phyloP scores from a whole-genome alignment of 2,113 vertebrate species.

The Acrocephalus arundinaceus region DNA sequence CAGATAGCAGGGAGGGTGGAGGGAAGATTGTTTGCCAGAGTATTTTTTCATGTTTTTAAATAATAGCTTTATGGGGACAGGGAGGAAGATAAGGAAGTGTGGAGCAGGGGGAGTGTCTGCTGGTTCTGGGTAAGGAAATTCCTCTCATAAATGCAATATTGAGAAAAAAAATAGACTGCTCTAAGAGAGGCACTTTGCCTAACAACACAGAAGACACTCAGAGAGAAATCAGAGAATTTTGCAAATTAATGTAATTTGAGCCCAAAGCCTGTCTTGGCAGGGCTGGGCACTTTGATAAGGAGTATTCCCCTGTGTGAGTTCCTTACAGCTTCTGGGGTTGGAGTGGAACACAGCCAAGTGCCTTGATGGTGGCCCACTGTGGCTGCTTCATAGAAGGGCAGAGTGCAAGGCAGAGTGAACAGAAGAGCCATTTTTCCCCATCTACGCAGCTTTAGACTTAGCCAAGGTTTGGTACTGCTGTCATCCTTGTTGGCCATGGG shows the following conservation, averaged over 20 bases:
- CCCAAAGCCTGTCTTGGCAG: neutral
- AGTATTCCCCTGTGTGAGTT: neutral
- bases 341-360: neutral
- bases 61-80: slow-evolving; percentile 29
- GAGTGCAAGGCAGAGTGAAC: neutral
- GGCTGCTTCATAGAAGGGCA: neutral
- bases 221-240: neutral
- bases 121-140: slow-evolving; percentile 18
- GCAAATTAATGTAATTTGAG: neutral
- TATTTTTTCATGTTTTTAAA: slow-evolving; percentile 41
- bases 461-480: neutral
- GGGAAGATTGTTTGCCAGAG: neutral
- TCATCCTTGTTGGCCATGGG: neutral
- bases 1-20: slow-evolving; percentile 51
- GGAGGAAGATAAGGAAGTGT: neutral
- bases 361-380: neutral
- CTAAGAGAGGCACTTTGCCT: neutral
- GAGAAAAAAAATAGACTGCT: neutral
- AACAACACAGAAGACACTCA: neutral
- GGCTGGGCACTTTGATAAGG: neutral
- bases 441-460: neutral
- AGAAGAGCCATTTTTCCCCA: neutral
- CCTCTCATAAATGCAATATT: neutral
- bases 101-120: neutral
- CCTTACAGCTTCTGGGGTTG: neutral